phyloP scores from a whole-genome alignment of 2,888 invertebrate species.

The Apomyelois bistriatella region DNA sequence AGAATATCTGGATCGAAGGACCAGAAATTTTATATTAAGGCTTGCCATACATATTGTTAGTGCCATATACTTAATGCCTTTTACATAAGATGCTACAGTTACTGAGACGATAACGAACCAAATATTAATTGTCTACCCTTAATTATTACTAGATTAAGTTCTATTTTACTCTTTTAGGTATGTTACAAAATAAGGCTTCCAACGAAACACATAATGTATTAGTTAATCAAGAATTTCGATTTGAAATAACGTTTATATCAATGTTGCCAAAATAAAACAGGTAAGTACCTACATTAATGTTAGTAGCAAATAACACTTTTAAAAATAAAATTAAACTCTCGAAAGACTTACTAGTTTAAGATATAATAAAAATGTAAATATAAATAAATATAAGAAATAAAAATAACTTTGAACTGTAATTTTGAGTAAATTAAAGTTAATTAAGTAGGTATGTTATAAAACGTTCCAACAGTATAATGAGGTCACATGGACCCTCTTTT shows the following conservation, averaged over 20 bases:
- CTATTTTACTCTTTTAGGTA: background rate
- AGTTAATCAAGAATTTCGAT: background rate
- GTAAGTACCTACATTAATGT: background rate
- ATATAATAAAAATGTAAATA: constrained; percentile 6
- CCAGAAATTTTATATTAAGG: too few species aligned
- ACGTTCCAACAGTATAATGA: too few species aligned
- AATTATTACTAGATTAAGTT: constrained; percentile 2
- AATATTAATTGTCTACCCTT: constrained; percentile 1
- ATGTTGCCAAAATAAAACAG: background rate
- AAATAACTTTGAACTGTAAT: background rate
- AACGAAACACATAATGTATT: background rate
- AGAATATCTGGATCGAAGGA: too few species aligned
- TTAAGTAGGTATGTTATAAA: too few species aligned
- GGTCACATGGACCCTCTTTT: too few species aligned
- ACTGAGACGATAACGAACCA: constrained; percentile 6
- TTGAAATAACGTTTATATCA: background rate
- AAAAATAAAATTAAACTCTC: constrained; percentile 1
- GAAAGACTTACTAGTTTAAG: constrained; percentile 15
- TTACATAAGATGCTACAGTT: background rate
- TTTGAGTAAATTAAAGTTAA: background rate
- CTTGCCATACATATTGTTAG: constrained; percentile 1
- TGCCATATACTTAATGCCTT: background rate
- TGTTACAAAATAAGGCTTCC: background rate
- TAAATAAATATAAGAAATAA: background rate
- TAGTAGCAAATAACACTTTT: constrained; percentile 1